A percentile compares a stretch with the other conserved stretches of the same genome.
Conservation (phyloP, 2,113 vertebrate species). For the Myiozetetes cayanensis region DNA sequence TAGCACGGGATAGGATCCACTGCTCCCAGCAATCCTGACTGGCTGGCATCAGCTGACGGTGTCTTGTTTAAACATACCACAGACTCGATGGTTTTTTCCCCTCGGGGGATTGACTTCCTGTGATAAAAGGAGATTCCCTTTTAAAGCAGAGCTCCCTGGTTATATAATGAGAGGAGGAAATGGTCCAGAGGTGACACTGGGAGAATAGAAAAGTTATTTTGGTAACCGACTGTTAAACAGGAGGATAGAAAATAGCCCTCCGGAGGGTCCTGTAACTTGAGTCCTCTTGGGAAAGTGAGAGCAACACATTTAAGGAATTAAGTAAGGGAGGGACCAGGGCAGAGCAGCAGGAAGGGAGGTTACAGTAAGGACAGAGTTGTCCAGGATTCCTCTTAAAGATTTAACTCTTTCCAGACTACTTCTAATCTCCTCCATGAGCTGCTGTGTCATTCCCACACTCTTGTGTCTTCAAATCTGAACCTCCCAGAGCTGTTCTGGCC, state of each 20-base stretch:
- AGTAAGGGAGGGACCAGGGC: neutral
- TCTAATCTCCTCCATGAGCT: neutral
- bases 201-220: neutral
- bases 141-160: neutral
- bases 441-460: neutral
- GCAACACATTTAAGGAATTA: neutral
- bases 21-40: neutral
- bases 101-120: constrained; percentile 29
- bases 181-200: neutral
- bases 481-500: neutral
- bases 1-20: neutral
- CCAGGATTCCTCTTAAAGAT: neutral
- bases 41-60: neutral
- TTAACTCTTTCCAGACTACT: neutral
- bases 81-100: neutral
- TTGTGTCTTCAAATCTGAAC: neutral
- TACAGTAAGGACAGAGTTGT: neutral
- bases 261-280: neutral
- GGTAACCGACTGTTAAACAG: neutral
- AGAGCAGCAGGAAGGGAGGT: neutral
- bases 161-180: constrained; percentile 50
- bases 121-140: constrained; percentile 55
- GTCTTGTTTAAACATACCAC: neutral
- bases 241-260: neutral
- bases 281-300: neutral